Evolutionary conservation across 2,797 vertebrate species (phyloP), one percentile per base, ranked within the genome.

Genomic region (Acanthurus tractus): DNA sequence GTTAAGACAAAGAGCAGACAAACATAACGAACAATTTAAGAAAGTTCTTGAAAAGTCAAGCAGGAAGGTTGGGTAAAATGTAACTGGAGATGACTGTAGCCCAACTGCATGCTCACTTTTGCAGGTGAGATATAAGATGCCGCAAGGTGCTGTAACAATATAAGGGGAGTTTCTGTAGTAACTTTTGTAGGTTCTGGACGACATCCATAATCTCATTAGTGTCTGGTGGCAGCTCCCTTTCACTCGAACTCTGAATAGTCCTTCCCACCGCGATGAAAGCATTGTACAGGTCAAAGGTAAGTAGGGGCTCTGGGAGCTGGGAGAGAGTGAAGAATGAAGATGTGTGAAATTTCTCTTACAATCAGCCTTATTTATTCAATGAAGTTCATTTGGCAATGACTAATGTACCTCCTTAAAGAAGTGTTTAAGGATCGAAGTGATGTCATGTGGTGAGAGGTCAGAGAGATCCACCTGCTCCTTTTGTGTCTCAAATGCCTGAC

Each of bases 371-470:
- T 23, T 2, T 9, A 8, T 17, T 55, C 4, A 22, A 6, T n/a
- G 0, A 36, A 2, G 13, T 46, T 57, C 0, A 34, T 53, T 22
- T 64, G n/a, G 55, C 6, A 52, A 22, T 13, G 34, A 45, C 14
- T 76, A n/a, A n/a, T 40, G 38, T 92, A 98, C 97, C 93, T 97
- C 96, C 82, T 98, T 98, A 61, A 99, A 96, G 90, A 98, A 99
- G 69, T 97, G 95, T 90, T 99, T 99, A 22, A 99, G 96, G 64
- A 97, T 94, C 0, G 96, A 96, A 0, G 96, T 96, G 90, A 99
- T 93, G 65, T 99, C 98, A 5, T 99, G 98, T 0, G 98, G 97
- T 0, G 97, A 98, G 74, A 95, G 93, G 46, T 97, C 96, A 0
- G 97, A 96, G 40, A 99, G 95, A 73, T 99, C 97, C 76, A 98